Evolutionary conservation across 2,888 invertebrate species (phyloP).

Genomic region (Drosophila nigricruria): DNA sequence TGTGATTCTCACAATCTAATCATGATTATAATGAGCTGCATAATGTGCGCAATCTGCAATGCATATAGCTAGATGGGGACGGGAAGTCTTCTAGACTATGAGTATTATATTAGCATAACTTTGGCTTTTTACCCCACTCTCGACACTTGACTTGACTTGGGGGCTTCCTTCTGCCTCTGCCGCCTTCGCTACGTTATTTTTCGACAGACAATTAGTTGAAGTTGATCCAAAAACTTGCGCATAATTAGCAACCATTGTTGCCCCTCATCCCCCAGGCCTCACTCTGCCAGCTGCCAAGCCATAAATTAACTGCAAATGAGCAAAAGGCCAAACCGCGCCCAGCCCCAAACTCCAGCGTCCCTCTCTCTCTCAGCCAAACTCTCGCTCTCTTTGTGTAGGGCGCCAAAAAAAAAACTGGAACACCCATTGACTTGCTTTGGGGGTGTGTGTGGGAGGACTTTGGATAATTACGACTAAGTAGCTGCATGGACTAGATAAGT

Average conservation of each 20-base stretch:
- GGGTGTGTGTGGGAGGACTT: slow-evolving; percentile 2
- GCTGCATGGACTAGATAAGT: slow-evolving; percentile 18
- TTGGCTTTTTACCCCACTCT: slow-evolving; percentile 12
- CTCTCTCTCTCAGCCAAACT: too few species aligned
- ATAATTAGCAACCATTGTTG: slow-evolving; percentile 74
- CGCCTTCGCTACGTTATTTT: slow-evolving; percentile 25
- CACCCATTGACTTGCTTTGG: background rate
- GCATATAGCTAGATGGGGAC: slow-evolving; percentile 5
- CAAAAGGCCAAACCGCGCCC: slow-evolving; percentile 43
- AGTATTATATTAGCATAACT: slow-evolving; percentile 53
- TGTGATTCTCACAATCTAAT: slow-evolving; percentile 26
- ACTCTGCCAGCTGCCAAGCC: slow-evolving; percentile 33
- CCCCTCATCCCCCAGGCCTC: slow-evolving; percentile 13
- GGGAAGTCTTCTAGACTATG: slow-evolving; percentile 10
- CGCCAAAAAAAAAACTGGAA: slow-evolving; percentile 4
- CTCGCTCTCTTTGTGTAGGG: slow-evolving; percentile 1
- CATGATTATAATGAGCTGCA: slow-evolving; percentile 53
- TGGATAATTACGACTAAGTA: slow-evolving; percentile 45
- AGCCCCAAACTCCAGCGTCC: slow-evolving; percentile 16
- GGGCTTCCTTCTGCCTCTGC: slow-evolving; percentile 12
- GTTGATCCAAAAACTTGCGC: slow-evolving; percentile 74
- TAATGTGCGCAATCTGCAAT: slow-evolving; percentile 46
- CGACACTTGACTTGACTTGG: background rate
- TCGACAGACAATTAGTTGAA: slow-evolving; percentile 62
- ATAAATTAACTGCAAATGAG: slow-evolving; percentile 66